Conservation (phyloP, 1,140 invertebrate genomes). For the Ganaspis sp. region DNA sequence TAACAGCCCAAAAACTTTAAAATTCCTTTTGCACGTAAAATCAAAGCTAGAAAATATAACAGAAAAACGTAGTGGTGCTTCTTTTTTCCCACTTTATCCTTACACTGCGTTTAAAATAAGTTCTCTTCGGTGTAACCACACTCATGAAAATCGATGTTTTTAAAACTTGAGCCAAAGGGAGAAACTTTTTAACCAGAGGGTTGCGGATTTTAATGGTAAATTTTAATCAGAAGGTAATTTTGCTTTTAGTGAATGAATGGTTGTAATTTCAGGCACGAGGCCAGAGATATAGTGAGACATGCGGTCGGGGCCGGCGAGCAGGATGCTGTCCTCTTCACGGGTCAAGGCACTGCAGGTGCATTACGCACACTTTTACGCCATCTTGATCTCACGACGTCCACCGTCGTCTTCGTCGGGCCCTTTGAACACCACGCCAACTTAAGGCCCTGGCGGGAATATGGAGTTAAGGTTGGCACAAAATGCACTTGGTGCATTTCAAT, state of each 20-base stretch:
- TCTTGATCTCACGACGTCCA: slow-evolving; percentile 78
- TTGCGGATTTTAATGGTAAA: not conserved
- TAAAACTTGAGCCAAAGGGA: too few species aligned
- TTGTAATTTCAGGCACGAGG: slow-evolving; percentile 82
- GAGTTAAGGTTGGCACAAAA: slow-evolving; percentile 88
- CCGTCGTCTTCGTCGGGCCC: slow-evolving; percentile 88
- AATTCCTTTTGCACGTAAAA: too few species aligned
- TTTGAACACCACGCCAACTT: slow-evolving; percentile 91
- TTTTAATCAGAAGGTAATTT: not conserved
- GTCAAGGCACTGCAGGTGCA: slow-evolving; percentile 85
- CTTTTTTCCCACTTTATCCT: too few species aligned
- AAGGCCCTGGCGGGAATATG: slow-evolving; percentile 89
- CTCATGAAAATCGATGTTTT: too few species aligned
- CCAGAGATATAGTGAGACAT: slow-evolving; percentile 88
- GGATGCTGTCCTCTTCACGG: slow-evolving; percentile 89
- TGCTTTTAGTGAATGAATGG: not conserved
- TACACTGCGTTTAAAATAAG: too few species aligned
- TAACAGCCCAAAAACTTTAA: too few species aligned
- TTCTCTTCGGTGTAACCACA: too few species aligned
- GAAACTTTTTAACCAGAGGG: too few species aligned
- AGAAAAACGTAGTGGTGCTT: too few species aligned
- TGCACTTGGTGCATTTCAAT: too few species aligned
- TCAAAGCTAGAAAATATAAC: too few species aligned
- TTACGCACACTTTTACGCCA: slow-evolving; percentile 82
- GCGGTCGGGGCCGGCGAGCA: slow-evolving; percentile 88